Percentiles rank a stretch among this genome's conserved stretches.
Conservation (phyloP, 2,888 invertebrate genomes). For the Cryptops parisi region DNA sequence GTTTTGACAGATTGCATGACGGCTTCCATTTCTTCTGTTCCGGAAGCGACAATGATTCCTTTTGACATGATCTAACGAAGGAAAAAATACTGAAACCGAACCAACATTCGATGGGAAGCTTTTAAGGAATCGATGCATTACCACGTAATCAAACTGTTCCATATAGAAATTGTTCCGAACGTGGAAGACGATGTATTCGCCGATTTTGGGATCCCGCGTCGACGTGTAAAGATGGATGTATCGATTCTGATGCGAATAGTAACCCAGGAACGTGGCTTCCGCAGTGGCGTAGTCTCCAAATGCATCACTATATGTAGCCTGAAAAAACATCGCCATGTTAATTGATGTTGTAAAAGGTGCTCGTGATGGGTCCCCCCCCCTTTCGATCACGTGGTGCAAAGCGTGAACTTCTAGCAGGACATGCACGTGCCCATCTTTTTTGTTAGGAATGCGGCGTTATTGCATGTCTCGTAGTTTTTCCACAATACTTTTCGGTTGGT, state of each 20-base stretch:
- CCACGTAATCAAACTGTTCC: slow-evolving; percentile 37
- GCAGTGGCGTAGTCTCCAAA: slow-evolving; percentile 19
- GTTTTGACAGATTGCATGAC: slow-evolving; percentile 29
- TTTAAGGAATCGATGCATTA: too few species aligned
- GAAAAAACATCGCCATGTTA: slow-evolving; percentile 16
- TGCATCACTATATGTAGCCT: slow-evolving; percentile 22
- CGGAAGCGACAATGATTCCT: slow-evolving; percentile 35
- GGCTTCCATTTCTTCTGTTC: slow-evolving; percentile 70
- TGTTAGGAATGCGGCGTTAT: too few species aligned
- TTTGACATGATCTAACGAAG: slow-evolving; percentile 35
- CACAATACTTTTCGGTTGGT: too few species aligned
- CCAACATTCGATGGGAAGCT: too few species aligned
- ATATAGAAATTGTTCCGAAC: slow-evolving; percentile 37
- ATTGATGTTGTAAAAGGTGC: slow-evolving; percentile 6
- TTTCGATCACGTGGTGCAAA: too few species aligned
- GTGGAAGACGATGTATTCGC: slow-evolving; percentile 41
- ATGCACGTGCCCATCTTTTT: too few species aligned
- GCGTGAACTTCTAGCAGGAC: too few species aligned
- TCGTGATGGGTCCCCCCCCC: too few species aligned
- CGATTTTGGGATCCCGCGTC: slow-evolving; percentile 33
- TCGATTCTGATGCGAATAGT: slow-evolving; percentile 49
- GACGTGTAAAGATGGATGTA: slow-evolving; percentile 36
- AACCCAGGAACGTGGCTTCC: slow-evolving; percentile 49
- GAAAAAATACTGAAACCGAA: too few species aligned
- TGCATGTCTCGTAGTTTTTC: too few species aligned